A percentile compares a stretch with the other conserved stretches of the same genome.
Conservation (phyloP, 2,113 vertebrate genomes). For the Dicaeum eximium region DNA sequence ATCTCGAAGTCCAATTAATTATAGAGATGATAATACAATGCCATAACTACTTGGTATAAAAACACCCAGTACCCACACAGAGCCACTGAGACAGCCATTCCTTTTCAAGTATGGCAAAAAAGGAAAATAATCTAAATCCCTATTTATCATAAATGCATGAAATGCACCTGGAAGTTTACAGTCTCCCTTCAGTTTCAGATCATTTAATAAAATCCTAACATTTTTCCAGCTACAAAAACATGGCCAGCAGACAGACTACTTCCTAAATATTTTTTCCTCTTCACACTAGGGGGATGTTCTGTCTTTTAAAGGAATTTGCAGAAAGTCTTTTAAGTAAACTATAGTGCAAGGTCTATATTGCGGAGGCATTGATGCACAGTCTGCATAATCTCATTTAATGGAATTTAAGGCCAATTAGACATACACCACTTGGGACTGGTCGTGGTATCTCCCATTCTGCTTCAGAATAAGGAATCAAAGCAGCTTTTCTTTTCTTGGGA, state of each 20-base stretch:
- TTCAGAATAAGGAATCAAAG: neutral
- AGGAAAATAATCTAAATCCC: neutral
- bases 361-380: neutral
- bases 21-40: neutral
- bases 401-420: neutral
- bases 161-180: neutral
- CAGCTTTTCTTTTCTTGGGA: neutral
- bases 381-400: neutral
- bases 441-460: neutral
- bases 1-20: neutral
- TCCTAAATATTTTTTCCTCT: neutral
- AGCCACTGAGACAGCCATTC: neutral
- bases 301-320: neutral
- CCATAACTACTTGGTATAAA: neutral
- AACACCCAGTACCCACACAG: neutral
- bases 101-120: neutral
- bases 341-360: neutral
- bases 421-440: neutral
- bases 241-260: neutral
- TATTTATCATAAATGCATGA: neutral
- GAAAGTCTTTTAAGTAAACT: neutral
- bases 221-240: neutral
- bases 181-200: neutral
- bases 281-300: neutral
- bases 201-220: neutral